Evolutionary conservation across 2,797 vertebrate species (phyloP), one percentile per base, ranked within the genome.

Genomic region (Melanotaenia trifasciata): DNA sequence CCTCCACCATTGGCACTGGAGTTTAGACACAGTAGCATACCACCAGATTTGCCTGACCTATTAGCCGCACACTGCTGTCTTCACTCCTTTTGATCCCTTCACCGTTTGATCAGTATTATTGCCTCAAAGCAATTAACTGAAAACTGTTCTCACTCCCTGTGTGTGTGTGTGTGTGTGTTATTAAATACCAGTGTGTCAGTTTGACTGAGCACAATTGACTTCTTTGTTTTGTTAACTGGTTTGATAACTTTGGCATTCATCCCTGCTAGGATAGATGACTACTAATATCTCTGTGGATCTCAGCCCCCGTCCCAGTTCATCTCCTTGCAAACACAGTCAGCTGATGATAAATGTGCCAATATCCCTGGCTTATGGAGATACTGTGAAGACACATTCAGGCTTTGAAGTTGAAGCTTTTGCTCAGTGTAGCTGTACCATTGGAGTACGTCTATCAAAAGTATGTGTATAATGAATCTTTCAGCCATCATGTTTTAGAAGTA

Each of bases 41-140:
- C 86, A 73, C 67, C 78, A 77, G 74, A 89, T 60, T 75, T 61
- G 65, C 71, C 54, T 84, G 81, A 87, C 81, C 85, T 80, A 66
- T 72, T 60, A 38, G 60, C 80, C 59, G 53, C 79, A 71, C 84
- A 38, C 58, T 38, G 71, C 74, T 88, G 76, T 91, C 91, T 71
- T 80, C 81, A 72, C 78, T 85, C 72, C 85, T 80, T 81, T 91
- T 90, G 93, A 93, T 92, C 90, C 70, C 58, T 61, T 61, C 69
- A 59, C 70, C 22, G 59, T 93, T 87, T 91, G 90, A 92, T 92
- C 84, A 87, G 80, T 84, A 83, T 90, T 88, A 90, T 85, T 90
- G 83, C 84, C 88, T 91, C 84, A 87, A 84, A 93, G 85, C 86
- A 89, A 84, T 93, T 85, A 92, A 86, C 87, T 89, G 89, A 88